phyloP scores from a whole-genome alignment of 2,888 invertebrate genomes.

The Dasypolia templi region DNA sequence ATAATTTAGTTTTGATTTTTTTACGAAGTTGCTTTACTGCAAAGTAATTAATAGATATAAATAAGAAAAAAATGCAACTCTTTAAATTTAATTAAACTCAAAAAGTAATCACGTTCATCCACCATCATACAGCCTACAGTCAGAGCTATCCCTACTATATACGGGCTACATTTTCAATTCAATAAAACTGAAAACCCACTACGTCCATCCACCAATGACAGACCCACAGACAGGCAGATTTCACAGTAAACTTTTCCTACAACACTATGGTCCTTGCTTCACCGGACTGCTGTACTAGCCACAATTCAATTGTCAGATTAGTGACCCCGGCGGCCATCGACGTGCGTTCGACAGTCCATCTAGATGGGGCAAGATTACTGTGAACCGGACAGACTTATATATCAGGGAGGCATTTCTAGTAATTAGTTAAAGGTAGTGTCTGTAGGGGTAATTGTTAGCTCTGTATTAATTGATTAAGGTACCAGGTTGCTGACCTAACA shows the following conservation, averaged over 20 bases:
- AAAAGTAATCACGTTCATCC: no score
- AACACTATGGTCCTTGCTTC: not conserved
- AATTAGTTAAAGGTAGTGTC: not conserved
- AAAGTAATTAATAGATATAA: no score
- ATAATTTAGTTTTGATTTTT: no score
- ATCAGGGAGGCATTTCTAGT: not conserved
- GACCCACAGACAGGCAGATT: not conserved
- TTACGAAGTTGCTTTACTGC: no score
- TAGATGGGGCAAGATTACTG: constrained; percentile 46
- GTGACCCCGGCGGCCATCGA: constrained; percentile 1
- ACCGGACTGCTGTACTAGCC: constrained; percentile 1
- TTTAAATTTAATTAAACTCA: no score
- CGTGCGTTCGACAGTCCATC: constrained; percentile 43
- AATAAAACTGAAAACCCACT: not conserved
- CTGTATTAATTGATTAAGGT: not conserved
- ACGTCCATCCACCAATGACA: not conserved
- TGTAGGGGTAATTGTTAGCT: no score
- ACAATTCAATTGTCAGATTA: constrained; percentile 57
- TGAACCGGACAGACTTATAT: not conserved
- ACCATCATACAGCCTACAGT: no score
- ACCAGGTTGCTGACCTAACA: no score
- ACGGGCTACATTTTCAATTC: not conserved
- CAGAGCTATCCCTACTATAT: no score
- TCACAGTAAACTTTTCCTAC: not conserved
- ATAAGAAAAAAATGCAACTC: no score